Evolutionary conservation across 2,888 invertebrate genomes (phyloP).

Genomic region (Horisme vitalbata): DNA sequence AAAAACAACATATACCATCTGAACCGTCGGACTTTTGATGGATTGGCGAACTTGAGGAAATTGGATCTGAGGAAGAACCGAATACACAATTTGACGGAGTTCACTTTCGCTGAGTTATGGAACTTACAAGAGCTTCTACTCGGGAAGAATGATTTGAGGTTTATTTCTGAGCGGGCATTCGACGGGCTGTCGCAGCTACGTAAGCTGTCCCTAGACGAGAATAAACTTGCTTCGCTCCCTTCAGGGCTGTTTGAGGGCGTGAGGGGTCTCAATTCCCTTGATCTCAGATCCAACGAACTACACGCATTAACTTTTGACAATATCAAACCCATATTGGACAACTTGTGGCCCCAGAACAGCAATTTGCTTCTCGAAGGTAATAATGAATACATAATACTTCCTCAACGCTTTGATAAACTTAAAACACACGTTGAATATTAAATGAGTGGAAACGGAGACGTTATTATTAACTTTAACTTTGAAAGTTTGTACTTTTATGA

Average conservation of each 20-base stretch:
- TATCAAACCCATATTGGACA: slow-evolving; percentile 89
- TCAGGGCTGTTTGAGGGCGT: slow-evolving; percentile 89
- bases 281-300: slow-evolving; percentile 89
- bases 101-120: slow-evolving; percentile 90
- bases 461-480: slow-evolving; percentile 67
- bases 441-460: slow-evolving; percentile 62
- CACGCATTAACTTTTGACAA: slow-evolving; percentile 90
- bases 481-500: slow-evolving; percentile 68
- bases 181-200: slow-evolving; percentile 88
- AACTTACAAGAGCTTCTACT: slow-evolving; percentile 87
- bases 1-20: slow-evolving; percentile 89
- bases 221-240: slow-evolving; percentile 88
- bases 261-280: slow-evolving; percentile 87
- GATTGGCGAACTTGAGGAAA: slow-evolving; percentile 87
- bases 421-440: slow-evolving; percentile 71
- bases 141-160: slow-evolving; percentile 87
- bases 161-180: slow-evolving; percentile 90
- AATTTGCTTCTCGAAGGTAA: slow-evolving; percentile 90
- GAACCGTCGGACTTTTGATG: slow-evolving; percentile 90
- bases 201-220: slow-evolving; percentile 88
- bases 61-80: slow-evolving; percentile 89
- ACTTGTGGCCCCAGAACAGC: slow-evolving; percentile 88
- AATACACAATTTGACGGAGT: slow-evolving; percentile 90
- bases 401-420: slow-evolving; percentile 60
- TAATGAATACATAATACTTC: slow-evolving; percentile 65